Conservation (phyloP, 2,888 invertebrate genomes). For the Spilarctia lutea region DNA sequence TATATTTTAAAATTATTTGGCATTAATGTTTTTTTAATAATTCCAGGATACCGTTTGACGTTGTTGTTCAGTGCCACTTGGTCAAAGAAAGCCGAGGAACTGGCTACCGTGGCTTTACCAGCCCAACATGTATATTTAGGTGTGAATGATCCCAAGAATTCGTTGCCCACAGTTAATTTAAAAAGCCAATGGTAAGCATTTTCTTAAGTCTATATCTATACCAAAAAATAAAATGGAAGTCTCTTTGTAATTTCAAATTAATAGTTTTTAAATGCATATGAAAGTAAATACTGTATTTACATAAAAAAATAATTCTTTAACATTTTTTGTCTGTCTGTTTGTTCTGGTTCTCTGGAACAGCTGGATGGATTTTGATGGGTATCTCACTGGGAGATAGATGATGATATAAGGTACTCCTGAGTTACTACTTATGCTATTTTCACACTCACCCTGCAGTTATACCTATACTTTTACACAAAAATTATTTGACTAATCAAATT, state of each 20-base stretch:
- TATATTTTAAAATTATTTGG: neutral
- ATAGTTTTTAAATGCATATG: too few species aligned
- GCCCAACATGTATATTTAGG: constrained; percentile 98
- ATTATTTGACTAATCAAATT: neutral
- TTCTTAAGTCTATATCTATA: neutral
- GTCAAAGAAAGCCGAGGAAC: constrained; percentile 95
- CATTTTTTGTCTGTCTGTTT: too few species aligned
- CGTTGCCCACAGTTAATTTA: constrained; percentile 93
- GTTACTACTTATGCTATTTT: too few species aligned
- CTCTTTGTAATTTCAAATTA: too few species aligned
- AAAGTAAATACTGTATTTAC: too few species aligned
- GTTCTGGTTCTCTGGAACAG: too few species aligned
- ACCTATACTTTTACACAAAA: neutral
- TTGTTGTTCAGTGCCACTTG: constrained; percentile 99
- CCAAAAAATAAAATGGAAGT: too few species aligned
- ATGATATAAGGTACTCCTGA: too few species aligned
- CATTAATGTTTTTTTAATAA: constrained; percentile 6
- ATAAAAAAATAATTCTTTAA: too few species aligned
- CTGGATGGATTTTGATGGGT: too few species aligned
- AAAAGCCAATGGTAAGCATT: constrained; percentile 89
- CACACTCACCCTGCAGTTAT: too few species aligned
- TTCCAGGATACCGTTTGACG: constrained; percentile 95
- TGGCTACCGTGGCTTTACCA: constrained; percentile 95
- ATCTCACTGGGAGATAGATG: too few species aligned
- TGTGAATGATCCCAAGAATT: constrained; percentile 94